Evolutionary conservation across 2,797 vertebrate species (phyloP).

Genomic region (Cetoscarus ocellatus): DNA sequence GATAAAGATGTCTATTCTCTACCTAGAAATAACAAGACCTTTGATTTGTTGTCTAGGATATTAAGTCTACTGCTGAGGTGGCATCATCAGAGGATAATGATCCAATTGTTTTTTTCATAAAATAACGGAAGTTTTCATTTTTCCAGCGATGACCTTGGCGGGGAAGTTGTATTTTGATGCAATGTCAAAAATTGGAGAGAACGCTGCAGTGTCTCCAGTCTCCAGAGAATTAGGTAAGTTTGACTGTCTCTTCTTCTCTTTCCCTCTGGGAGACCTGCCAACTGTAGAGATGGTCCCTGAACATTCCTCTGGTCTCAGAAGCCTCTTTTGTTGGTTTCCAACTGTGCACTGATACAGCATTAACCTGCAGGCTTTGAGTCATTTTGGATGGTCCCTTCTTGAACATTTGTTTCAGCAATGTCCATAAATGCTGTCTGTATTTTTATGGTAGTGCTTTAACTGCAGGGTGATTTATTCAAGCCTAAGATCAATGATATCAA

Average conservation of each 20-base stretch:
- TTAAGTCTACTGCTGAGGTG: too few species aligned
- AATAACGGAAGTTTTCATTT: slow-evolving; percentile 56
- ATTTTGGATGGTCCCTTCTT: not conserved
- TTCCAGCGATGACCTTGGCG: slow-evolving; percentile 92
- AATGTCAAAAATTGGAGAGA: slow-evolving; percentile 95
- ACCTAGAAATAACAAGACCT: too few species aligned
- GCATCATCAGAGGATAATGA: slow-evolving; percentile 7
- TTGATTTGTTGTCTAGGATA: too few species aligned
- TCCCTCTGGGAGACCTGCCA: slow-evolving; percentile 19
- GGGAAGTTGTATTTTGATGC: slow-evolving; percentile 97
- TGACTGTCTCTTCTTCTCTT: slow-evolving; percentile 28
- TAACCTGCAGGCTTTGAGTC: too few species aligned
- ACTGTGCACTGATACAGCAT: not conserved
- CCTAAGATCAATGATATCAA: not conserved
- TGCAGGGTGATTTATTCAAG: not conserved
- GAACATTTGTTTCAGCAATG: not conserved
- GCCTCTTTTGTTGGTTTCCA: slow-evolving; percentile 7
- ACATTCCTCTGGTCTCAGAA: slow-evolving; percentile 8
- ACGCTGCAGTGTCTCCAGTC: slow-evolving; percentile 92
- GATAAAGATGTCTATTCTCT: too few species aligned
- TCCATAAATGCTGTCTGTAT: not conserved
- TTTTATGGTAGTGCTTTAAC: not conserved
- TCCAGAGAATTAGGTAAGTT: slow-evolving; percentile 96
- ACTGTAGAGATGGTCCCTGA: not conserved
- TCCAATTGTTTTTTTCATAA: not conserved